These are phyloP conservation scores for Chrysotoxum bicinctum DNA, from an alignment of 2,888 invertebrate species.

Conservation along the genomic window DNA sequence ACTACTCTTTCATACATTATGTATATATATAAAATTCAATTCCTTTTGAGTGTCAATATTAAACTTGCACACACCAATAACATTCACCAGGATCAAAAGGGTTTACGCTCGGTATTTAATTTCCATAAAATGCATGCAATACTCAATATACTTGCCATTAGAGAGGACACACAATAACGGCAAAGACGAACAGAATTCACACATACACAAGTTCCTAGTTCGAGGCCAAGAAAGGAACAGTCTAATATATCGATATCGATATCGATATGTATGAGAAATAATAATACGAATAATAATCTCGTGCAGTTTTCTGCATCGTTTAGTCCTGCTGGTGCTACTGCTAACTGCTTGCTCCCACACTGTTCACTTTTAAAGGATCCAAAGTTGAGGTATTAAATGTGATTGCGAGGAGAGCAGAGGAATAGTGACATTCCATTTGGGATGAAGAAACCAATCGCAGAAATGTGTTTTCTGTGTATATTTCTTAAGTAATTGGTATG, in stretches of 20 bases:
- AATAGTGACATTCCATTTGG: neutral
- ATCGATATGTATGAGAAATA: constrained; percentile 65
- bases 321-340: constrained; percentile 42
- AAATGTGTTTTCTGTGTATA: constrained; percentile 70
- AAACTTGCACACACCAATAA: constrained; percentile 38
- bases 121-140: constrained; percentile 65
- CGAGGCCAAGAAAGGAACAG: neutral
- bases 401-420: neutral
- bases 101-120: constrained; percentile 60
- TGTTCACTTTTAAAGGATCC: constrained; percentile 21
- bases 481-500: constrained; percentile 71
- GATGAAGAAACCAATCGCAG: constrained; percentile 51
- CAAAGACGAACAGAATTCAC: neutral
- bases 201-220: neutral
- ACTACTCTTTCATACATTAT: neutral
- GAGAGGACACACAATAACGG: neutral
- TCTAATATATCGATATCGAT: constrained; percentile 44
- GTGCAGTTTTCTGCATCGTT: constrained; percentile 66
- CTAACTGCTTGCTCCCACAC: too few species aligned
- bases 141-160: constrained; percentile 18
- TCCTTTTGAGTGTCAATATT: constrained; percentile 58
- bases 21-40: constrained; percentile 8
- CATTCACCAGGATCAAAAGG: constrained; percentile 50
- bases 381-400: constrained; percentile 1
- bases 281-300: constrained; percentile 69